phyloP scores from a whole-genome alignment of 2,113 vertebrate species.

The Scomber colias region DNA sequence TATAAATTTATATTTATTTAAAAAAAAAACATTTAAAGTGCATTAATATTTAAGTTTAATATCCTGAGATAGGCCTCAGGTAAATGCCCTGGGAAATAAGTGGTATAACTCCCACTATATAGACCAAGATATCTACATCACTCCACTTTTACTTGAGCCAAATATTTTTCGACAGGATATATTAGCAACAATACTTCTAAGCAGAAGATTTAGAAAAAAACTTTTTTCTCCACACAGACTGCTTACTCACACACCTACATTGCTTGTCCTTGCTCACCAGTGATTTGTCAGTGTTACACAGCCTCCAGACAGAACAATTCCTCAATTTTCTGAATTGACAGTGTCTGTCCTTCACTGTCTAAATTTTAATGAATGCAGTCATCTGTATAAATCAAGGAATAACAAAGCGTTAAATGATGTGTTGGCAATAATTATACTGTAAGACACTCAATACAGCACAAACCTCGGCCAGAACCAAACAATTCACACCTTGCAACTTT shows the following conservation, averaged over 20 bases:
- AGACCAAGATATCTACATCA: background rate
- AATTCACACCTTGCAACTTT: background rate
- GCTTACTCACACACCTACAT: background rate
- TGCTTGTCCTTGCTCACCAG: background rate
- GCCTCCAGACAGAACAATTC: background rate
- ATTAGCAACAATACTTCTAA: background rate
- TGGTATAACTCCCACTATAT: too few relatives aligned
- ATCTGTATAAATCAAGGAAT: constrained; percentile 4
- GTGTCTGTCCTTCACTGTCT: constrained; percentile 16
- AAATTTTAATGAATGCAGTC: constrained; percentile 12
- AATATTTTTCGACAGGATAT: background rate
- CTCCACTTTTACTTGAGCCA: background rate
- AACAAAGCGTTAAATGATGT: background rate
- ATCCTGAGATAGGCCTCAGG: background rate
- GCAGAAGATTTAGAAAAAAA: too few relatives aligned
- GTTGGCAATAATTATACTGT: background rate
- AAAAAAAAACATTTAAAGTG: background rate
- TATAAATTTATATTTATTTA: background rate
- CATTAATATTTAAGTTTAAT: too few relatives aligned
- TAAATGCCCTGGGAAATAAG: background rate
- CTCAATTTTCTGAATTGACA: background rate
- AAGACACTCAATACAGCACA: background rate
- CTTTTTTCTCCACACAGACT: too few relatives aligned
- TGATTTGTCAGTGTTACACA: background rate
- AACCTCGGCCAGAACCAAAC: background rate